A percentile compares a stretch with the other conserved stretches of the same genome.
Conservation (phyloP, 2,113 vertebrate species). For the Leptodactylus fuscus region DNA sequence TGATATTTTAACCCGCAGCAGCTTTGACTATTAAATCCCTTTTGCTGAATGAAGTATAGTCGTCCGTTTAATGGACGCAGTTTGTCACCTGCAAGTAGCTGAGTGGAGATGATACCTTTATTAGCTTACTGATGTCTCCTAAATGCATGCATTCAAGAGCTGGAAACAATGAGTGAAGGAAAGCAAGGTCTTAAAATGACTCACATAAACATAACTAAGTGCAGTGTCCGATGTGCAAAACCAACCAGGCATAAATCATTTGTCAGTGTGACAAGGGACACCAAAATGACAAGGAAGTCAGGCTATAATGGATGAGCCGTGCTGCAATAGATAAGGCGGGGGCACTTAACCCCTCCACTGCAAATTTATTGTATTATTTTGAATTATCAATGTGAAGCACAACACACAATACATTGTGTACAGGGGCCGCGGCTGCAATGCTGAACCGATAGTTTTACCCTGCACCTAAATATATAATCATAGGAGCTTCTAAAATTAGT, state of each 20-base stretch:
- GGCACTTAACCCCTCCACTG: slow-evolving; percentile 49
- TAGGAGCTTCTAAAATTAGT: neutral
- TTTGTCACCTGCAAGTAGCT: slow-evolving; percentile 54
- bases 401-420: neutral
- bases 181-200: slow-evolving; percentile 56
- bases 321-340: slow-evolving; percentile 55
- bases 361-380: slow-evolving; percentile 41
- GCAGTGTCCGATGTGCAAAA: slow-evolving; percentile 59
- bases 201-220: slow-evolving; percentile 61
- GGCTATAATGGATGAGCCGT: slow-evolving; percentile 59
- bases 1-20: slow-evolving; percentile 33
- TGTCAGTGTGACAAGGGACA: slow-evolving; percentile 61
- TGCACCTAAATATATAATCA: neutral
- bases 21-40: slow-evolving; percentile 38
- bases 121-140: slow-evolving; percentile 50
- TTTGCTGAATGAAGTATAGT: slow-evolving; percentile 38
- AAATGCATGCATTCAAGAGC: slow-evolving; percentile 42
- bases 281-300: slow-evolving; percentile 59
- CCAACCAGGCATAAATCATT: slow-evolving; percentile 60
- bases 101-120: slow-evolving; percentile 54
- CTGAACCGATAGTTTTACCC: neutral
- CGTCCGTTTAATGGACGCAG: slow-evolving; percentile 48
- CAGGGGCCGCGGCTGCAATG: neutral
- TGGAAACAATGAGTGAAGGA: slow-evolving; percentile 43
- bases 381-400: slow-evolving; percentile 32